Base-by-base conservation (phyloP, 2,888 invertebrate genomes). In the Drosophila parthenogenetica region DNA sequence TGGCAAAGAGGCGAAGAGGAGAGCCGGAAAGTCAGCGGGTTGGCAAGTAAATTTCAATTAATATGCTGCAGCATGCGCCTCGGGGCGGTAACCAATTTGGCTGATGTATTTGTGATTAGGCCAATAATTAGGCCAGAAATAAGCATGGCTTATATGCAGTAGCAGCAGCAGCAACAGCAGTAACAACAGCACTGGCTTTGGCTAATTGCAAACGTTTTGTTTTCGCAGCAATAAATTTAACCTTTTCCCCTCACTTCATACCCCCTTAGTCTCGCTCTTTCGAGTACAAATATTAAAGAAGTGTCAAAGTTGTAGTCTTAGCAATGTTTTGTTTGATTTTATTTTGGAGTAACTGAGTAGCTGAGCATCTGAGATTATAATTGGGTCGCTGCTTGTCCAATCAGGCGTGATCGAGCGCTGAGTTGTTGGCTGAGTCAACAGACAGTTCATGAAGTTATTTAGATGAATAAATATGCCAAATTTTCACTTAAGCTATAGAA, bases 81-180 rank as follows among this genome's bases (percentile, higher is more conserved):
- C 16, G 46, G 46, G 46, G 60, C 55, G 42, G 61, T 61, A 66
- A 58, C 61, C 73, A 67, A 77, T 77, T 73, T 42, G 25, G 42
- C 37, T 73, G 77, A 73, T 75, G 57, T 75, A 73, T 67, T 63
- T 68, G 51, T 43, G 62, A 60, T 66, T 66, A 58, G 58, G 59
- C 40, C 51, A 54, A 72, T 77, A 74, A 77, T 74, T 77, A 50
- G 73, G 46, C 50, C 58, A 72, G 46, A 54, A 76, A 71, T 45
- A 62, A 19, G 25, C 35, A 57, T 22, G 10, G 53, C 25, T 16
- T 42, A 40, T 22, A 22, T 45, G 66, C 65, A 46, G 42, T 37
- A 32, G 25, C 7, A 17, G 14, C 5, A 32, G 25, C 7, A 17
- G 14, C 5, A 17, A 16, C 46, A 43, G 32, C 17, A 17, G 5